Base-by-base conservation (phyloP, 1,140 invertebrate species). In the Drosophila tristis region DNA sequence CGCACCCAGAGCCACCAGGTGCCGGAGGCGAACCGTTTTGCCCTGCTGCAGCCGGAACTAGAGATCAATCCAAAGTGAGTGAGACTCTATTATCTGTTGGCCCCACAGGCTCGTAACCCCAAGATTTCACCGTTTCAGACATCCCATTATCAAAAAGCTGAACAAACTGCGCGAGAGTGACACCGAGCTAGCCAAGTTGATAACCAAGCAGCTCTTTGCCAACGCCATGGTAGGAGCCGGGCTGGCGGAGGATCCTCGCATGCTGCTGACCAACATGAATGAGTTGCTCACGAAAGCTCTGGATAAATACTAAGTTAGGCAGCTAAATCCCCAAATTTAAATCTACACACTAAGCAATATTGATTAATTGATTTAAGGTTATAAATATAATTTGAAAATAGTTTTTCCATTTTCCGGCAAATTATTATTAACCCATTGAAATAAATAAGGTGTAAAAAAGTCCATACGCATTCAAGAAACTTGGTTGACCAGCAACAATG, bases 151-250 rank as follows among this genome's bases (percentile, higher is more conserved):
- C 56, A 97, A 97, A 89, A 98, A 98, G 92, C 92, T 99, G 13
- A 94, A 95, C 78, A 94, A 94, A 65, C 91, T 99, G 47, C 95
- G 94, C 51, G 94, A 94, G 4, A 93, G 92, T 11, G 95, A 99
- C 93, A 94, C 95, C 23, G 95, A 97, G 76, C 93, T 99, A 59
- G 98, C 97, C 0, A 94, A 96, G 80, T 93, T 98, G 71, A 92
- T 99, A 4, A 95, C 96, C 1, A 95, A 98, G 92, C 98, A 99
- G 95, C 91, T 99, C 9, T 99, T 98, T 91, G 95, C 96, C 47
- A 98, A 98, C 93, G 97, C 98, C 1, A 98, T 99, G 97, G 96
- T 99, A 5, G 96, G 96, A 20, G 98, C 98, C 48, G 98, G 98
- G 8, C 93, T 99, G n/a, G 94, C 98, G 1, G 96, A 98, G 91